Conservation (phyloP, 2,113 vertebrate genomes). For the Spea bombifrons region DNA sequence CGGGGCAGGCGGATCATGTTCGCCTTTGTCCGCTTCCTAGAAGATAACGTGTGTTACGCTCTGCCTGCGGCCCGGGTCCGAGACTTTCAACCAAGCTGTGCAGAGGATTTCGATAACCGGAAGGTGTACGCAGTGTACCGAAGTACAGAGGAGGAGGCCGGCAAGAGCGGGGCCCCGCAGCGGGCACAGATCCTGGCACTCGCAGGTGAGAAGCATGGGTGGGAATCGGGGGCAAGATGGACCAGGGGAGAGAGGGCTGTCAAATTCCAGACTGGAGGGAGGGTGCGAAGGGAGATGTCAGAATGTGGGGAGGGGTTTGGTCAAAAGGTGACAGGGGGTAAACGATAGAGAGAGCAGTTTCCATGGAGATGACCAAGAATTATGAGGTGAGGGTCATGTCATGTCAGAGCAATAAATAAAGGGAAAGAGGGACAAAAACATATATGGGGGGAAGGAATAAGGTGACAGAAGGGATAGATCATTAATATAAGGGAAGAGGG, state of each 20-base stretch:
- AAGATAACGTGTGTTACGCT: conserved; percentile 93
- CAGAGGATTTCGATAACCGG: conserved; percentile 92
- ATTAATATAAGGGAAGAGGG: too few relatives aligned
- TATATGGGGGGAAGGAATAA: too few relatives aligned
- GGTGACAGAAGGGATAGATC: too few relatives aligned
- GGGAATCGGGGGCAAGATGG: conserved; percentile 17
- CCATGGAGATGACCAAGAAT: not conserved
- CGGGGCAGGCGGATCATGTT: conserved; percentile 73
- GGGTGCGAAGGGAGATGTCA: not conserved
- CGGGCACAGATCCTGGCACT: conserved; percentile 93
- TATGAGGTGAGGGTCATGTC: not conserved
- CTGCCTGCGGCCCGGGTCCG: conserved; percentile 83
- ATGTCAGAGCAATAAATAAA: too few relatives aligned
- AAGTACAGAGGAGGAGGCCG: conserved; percentile 60
- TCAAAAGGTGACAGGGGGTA: not conserved
- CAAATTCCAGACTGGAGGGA: not conserved
- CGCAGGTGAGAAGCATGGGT: conserved; percentile 77
- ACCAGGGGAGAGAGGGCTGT: not conserved
- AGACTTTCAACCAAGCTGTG: conserved; percentile 86
- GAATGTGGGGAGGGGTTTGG: not conserved
- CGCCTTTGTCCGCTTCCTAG: conserved; percentile 92
- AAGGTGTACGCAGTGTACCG: conserved; percentile 93
- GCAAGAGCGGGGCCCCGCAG: conserved; percentile 56
- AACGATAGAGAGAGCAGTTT: not conserved
- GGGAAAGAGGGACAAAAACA: too few relatives aligned